Base-by-base conservation (phyloP, 2,113 vertebrate species). In the Tylochromis polylepis region DNA sequence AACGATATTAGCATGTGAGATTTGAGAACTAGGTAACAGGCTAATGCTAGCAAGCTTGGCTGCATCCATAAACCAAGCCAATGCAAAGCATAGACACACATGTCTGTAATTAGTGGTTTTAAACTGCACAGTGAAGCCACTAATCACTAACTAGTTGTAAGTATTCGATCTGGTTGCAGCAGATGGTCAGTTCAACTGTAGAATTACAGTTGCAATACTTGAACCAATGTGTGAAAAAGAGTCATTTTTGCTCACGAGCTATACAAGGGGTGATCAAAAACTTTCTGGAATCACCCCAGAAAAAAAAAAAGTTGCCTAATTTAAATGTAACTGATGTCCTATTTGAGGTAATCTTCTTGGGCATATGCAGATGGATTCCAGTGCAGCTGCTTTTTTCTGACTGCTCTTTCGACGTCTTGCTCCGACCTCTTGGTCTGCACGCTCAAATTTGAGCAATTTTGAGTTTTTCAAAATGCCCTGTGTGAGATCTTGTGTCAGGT, bases 101-200 rank as follows among this genome's bases (percentile, higher is more conserved):
- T 34, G 2, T 60, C 34, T 34, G 34, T 34, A 8, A 9, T 34
- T 34, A 6, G 59, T 20, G 59, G 59, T 60, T 34, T 60, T 60
- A 60, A 5, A 60, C 59, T 60, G 2, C 29, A 60, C 29, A 60
- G 20, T 34, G 59, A 60, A 60, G 59, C 29, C 59, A 60, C 59
- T 34, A 34, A 34, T 3, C 2, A 60, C 29, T 20, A 60, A 60
- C 8, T 60, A 60, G 8, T 31, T 0, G 1, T 31, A 31, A 18
- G 31, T 60, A 18, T 60, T 60, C 0, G 3, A 18, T 31, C 27
- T 15, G 0, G 27, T 60, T 1, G 0, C 58, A 60, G 15, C 58
- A 60, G 58, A 60, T 60, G 29, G 58, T 60, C 8, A 3, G 36
- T 38, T 38, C 36, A 60, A 11, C 58, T 60, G 58, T 60, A 34